Conservation (phyloP, 2,888 invertebrate genomes). For the Dryocosmus kuriphilus region DNA sequence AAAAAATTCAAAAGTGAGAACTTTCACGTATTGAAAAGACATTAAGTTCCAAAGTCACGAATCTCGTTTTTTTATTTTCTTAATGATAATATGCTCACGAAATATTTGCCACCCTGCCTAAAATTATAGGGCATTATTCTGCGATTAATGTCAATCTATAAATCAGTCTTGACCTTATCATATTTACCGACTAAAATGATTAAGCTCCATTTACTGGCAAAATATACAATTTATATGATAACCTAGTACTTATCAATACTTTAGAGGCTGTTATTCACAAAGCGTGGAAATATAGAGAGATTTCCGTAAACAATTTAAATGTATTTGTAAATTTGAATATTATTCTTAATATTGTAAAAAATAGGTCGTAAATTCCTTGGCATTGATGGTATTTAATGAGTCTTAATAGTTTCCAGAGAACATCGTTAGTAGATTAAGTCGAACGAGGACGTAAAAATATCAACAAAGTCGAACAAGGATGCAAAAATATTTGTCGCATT, state of each 20-base stretch:
- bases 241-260: no score
- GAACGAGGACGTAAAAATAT: conserved; percentile 21
- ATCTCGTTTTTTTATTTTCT: no score
- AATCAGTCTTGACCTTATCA: neutral
- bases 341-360: neutral
- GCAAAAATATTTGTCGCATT: no score
- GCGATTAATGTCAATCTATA: neutral
- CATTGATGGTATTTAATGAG: conserved; percentile 5
- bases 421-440: conserved; percentile 17
- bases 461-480: conserved; percentile 38
- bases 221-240: no score
- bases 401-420: conserved; percentile 11
- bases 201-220: neutral
- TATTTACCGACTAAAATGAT: conserved; percentile 22
- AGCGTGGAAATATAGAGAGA: no score
- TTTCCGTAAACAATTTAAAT: no score
- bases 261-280: no score
- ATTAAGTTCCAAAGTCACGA: no score
- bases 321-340: neutral
- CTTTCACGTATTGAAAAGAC: no score
- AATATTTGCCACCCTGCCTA: no score
- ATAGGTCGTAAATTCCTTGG: neutral
- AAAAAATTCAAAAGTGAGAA: no score
- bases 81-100: no score
- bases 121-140: conserved; percentile 7